Evolutionary conservation across 2,888 invertebrate genomes (phyloP), one percentile per base, ranked within the genome.

Genomic region (Resseliella maxima): DNA sequence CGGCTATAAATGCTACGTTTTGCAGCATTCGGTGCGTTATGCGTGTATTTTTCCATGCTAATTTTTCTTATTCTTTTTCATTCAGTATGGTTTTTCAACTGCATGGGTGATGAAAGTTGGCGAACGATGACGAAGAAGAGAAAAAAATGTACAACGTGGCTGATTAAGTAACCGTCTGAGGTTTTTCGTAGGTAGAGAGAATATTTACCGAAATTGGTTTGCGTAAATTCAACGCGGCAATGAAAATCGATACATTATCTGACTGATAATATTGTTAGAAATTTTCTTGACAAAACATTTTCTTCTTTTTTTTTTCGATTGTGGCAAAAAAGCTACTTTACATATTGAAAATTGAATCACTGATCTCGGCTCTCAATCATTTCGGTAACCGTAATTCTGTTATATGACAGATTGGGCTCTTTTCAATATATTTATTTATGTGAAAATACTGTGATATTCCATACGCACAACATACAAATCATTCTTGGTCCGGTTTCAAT

Each of bases 141-240:
- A 72, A 72, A 72, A 72, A 59, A 59, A 50, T n/a, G n/a, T n/a
- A n/a, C n/a, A 50, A 21, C 10, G 50, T 15, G 24, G 72, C 72
- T 72, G 72, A 72, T 72, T 72, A 35, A 72, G 35, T 72, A 72
- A 72, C 31, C 31, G 72, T 72, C 72, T 72, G 72, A 72, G 72
- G 72, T 35, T 72, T n/a, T 72, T 72, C 72, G 72, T 72, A 72
- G 72, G 72, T 72, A 72, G 31, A 12, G 35, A 31, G 1, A 72
- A 27, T 24, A 50, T 18, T 12, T 50, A 21, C 27, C 72, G 18
- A 31, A 15, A 72, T 31, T 59, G 27, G 50, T 10, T 50, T 21
- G 21, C 18, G 10, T 50, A 41, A 41, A 41, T 8, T 41, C 50
- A 3, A 18, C 15, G 24, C 27, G 15, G 12, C 72, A 72, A 31